phyloP scores from a whole-genome alignment of 2,888 invertebrate genomes.

The Subacronicta megacephala region DNA sequence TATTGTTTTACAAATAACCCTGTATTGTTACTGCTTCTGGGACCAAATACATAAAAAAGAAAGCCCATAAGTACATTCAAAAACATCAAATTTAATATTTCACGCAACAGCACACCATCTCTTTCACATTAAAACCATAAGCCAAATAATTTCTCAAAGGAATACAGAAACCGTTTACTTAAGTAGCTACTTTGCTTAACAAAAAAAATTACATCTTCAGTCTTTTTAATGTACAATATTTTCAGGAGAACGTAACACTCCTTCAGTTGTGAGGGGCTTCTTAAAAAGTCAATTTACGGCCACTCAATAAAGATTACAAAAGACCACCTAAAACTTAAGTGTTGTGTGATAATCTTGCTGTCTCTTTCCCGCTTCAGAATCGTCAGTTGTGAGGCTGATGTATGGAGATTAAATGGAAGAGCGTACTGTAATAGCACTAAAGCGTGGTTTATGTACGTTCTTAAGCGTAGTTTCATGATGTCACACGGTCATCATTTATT shows the following conservation, averaged over 20 bases:
- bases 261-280: slow-evolving; percentile 49
- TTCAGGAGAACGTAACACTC: slow-evolving; percentile 43
- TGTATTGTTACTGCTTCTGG: too few relatives aligned
- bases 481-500: too few relatives aligned
- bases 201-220: slow-evolving; percentile 44
- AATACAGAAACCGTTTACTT: slow-evolving; percentile 39
- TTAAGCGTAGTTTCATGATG: slow-evolving; percentile 11
- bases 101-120: slow-evolving; percentile 18
- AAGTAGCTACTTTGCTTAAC: slow-evolving; percentile 38
- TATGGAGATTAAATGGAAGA: slow-evolving; percentile 52
- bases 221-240: slow-evolving; percentile 44
- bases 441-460: neutral
- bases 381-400: slow-evolving; percentile 57
- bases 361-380: slow-evolving; percentile 63
- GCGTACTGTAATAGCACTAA: too few relatives aligned
- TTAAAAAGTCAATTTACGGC: slow-evolving; percentile 71
- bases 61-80: neutral
- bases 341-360: slow-evolving; percentile 66
- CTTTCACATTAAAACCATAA: slow-evolving; percentile 27
- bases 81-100: slow-evolving; percentile 22
- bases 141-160: slow-evolving; percentile 47
- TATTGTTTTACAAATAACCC: too few relatives aligned
- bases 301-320: slow-evolving; percentile 75
- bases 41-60: neutral
- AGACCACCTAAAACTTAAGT: slow-evolving; percentile 69